These are phyloP conservation scores for Sorex araneus DNA, from an alignment of 2,113 vertebrate genomes.

Conservation along the genomic window DNA sequence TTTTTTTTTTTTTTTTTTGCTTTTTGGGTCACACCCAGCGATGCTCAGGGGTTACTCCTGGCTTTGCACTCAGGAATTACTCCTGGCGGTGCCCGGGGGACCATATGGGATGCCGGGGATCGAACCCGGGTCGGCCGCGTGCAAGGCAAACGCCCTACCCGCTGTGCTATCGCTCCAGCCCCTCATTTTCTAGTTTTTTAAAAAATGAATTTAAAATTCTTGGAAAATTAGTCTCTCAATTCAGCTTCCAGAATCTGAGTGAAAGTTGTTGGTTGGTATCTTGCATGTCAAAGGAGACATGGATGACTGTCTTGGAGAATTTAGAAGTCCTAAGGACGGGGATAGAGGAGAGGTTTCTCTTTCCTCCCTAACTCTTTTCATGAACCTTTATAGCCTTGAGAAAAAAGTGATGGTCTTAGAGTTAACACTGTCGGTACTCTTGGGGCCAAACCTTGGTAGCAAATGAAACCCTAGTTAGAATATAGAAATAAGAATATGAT, in stretches of 20 bases:
- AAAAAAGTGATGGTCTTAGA: constrained; percentile 75
- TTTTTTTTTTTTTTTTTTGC: too few relatives aligned
- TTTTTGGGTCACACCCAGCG: too few relatives aligned
- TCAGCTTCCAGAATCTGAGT: constrained; percentile 39
- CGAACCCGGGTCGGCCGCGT: too few relatives aligned
- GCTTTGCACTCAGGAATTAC: too few relatives aligned
- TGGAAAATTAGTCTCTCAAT: constrained; percentile 55
- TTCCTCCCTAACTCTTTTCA: constrained; percentile 67
- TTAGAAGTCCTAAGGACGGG: background rate
- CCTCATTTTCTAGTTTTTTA: constrained; percentile 40
- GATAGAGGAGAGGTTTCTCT: background rate
- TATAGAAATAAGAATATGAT: constrained; percentile 78
- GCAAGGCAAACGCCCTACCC: too few relatives aligned
- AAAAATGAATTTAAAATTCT: constrained; percentile 29
- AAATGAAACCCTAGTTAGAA: constrained; percentile 82
- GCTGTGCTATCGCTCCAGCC: too few relatives aligned
- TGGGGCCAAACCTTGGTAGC: constrained; percentile 72
- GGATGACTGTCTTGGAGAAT: constrained; percentile 69
- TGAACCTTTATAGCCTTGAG: constrained; percentile 64
- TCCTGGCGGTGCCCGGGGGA: too few relatives aligned
- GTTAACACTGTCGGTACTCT: constrained; percentile 73
- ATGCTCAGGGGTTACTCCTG: too few relatives aligned
- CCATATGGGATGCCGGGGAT: too few relatives aligned
- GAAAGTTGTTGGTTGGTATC: constrained; percentile 27
- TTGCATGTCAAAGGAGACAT: constrained; percentile 50